phyloP scores from a whole-genome alignment of 2,797 vertebrate genomes.

The Siniperca scherzeri region DNA sequence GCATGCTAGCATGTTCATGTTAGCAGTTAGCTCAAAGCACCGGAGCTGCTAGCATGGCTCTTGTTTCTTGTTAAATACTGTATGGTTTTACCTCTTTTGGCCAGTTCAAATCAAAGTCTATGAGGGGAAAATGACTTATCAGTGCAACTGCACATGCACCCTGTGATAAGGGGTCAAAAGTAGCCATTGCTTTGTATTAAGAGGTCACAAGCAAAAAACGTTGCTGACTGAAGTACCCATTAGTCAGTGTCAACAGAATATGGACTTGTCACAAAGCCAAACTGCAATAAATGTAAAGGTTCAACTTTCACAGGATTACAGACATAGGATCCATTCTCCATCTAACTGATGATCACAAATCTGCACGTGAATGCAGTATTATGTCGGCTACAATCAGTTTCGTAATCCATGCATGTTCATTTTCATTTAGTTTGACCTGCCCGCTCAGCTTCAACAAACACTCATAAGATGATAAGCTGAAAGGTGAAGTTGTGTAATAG shows the following conservation, averaged over 20 bases:
- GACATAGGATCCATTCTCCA: constrained; percentile 10
- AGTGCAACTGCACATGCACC: not conserved
- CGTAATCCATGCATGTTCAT: constrained; percentile 27
- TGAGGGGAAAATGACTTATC: not conserved
- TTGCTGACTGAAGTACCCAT: not conserved
- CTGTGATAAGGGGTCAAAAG: not conserved
- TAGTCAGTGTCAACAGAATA: not conserved
- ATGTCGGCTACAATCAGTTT: not conserved
- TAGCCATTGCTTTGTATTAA: not conserved
- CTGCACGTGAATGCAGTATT: not conserved
- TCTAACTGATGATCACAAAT: constrained; percentile 36
- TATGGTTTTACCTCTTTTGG: not conserved
- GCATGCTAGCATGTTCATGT: not conserved
- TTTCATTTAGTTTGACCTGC: not conserved
- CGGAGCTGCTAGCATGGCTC: not conserved
- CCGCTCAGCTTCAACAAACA: not conserved
- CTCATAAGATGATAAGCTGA: constrained; percentile 3
- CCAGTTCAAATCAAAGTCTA: not conserved
- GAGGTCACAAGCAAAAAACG: not conserved
- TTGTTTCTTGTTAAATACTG: not conserved
- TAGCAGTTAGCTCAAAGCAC: not conserved
- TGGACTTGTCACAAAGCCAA: constrained; percentile 7
- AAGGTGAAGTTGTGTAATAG: not conserved
- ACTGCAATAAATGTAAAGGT: not conserved
- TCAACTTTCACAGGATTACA: constrained; percentile 36